Evolutionary conservation across 2,888 invertebrate species (phyloP), one percentile per base, ranked within the genome.

Genomic region (Tetramorium bicarinatum): DNA sequence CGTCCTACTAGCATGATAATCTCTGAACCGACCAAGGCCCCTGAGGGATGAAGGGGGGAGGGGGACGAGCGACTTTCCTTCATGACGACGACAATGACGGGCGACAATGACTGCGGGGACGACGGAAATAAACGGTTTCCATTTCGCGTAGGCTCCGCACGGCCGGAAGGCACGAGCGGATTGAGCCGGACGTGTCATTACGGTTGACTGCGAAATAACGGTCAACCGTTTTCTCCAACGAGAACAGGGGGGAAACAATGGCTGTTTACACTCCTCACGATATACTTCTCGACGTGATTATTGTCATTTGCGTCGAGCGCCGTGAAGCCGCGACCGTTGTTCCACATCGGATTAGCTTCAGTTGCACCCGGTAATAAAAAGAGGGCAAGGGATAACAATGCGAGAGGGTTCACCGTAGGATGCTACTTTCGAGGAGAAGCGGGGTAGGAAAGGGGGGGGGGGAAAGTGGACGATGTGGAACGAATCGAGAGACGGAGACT

Each of bases 1-100:
- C 13, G 56, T 71, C 71, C 71, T 71, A 71, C 79, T 71, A 71
- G 71, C 79, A 79, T 47, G 47, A 71, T 79, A 77, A 77, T 77
- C 69, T 79, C 59, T 79, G 71, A 79, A 71, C 71, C 34, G 38
- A 21, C 21, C 3, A 29, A 34, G 29, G 29, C 29, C 1, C 3
- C 29, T 4, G 29, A 34, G 29, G 29, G 29, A 0, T 0, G 29
- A 4, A 29, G 29, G 21, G 25, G 2, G 15, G 15, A 3, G 59
- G 9, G 25, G 8, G 41, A 75, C 18, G 25, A 9, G 15, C 9
- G 44, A 56, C 44, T 72, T 79, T 72, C 59, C 59, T 15, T 44
- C 34, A 25, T 1, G 29, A 38, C 49, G 15, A 52, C 25, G 64
- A 75, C 47, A 47, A 62, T 34, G 38, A 76, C 38, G 66, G 47